Evolutionary conservation across 1,140 invertebrate genomes (phyloP), one percentile per base, ranked within the genome.

Genomic region (Arion vulgaris): DNA sequence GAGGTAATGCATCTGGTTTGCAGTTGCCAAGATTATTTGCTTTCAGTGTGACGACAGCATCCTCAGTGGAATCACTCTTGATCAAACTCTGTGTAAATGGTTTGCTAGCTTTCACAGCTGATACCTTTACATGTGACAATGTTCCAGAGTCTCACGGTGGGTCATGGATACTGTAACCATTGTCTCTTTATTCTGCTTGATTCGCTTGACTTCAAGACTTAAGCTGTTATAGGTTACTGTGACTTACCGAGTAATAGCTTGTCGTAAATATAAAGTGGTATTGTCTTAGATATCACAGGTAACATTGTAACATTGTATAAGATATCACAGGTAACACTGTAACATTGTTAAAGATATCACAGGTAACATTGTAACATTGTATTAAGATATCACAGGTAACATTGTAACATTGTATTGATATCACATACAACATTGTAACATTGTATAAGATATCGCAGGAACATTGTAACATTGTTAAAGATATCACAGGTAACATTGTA

Each of bases 81-180:
- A 51, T 78, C 76, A 66, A 66, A 78, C 34, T 68, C 51, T 4
- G 76, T 78, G 36, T 78, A 78, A 39, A 78, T 78, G 19, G 76
- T 78, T 41, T 78, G 66, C 23, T 57, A 66, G 76, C 76, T 78
- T 57, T 78, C 45, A 41, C 76, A 78, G 57, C 76, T 34, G 36
- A 78, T 78, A 34, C 76, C 62, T 17, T 68, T 62, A 36, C 32
- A 68, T 39, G 45, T 78, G 32, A 53, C 51, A n/a, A 78, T 62
- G 34, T 78, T 36, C 76, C 76, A 78, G 19, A 78, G 51, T 15
- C 76, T 53, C 1, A 78, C 76, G 28, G 76, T 78, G 57, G 76
- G 36, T 78, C 76, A 45, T 78, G 76, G 76, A 78, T 5, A 78
- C 76, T 15, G 76, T 78, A 0, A 78, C 76, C 32, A 78, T 68